These are phyloP conservation scores for Fundulus diaphanus DNA, from an alignment of 2,797 vertebrate species.

Conservation along the genomic window DNA sequence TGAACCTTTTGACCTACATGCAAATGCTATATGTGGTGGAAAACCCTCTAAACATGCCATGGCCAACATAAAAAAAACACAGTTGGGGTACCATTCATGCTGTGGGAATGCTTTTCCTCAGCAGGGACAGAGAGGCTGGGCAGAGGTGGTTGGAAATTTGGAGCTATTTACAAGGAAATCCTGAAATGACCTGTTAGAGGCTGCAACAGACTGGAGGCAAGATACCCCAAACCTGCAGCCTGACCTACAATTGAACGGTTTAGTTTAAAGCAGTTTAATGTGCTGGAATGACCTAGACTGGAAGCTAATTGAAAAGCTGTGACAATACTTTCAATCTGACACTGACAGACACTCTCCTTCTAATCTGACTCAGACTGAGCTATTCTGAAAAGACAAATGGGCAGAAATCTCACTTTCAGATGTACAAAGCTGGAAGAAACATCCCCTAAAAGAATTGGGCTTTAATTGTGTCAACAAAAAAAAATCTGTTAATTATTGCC, in stretches of 20 bases:
- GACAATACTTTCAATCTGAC: not conserved
- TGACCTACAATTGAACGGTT: not conserved
- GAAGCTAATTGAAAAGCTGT: not conserved
- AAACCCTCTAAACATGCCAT: too few species aligned
- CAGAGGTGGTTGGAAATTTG: too few species aligned
- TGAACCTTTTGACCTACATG: not conserved
- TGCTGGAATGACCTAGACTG: not conserved
- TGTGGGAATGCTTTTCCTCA: too few species aligned
- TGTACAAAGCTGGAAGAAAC: too few species aligned
- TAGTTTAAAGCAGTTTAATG: not conserved
- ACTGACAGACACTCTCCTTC: not conserved
- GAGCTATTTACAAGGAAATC: too few species aligned
- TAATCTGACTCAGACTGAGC: not conserved
- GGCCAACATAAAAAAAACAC: too few species aligned
- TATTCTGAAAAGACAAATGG: not conserved
- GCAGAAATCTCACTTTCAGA: not conserved
- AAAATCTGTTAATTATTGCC: not conserved
- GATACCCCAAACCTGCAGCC: too few species aligned
- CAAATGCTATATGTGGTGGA: too few species aligned
- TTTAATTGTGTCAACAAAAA: not conserved
- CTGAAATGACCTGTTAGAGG: too few species aligned
- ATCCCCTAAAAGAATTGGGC: not conserved
- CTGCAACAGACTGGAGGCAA: too few species aligned
- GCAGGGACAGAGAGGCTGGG: too few species aligned
- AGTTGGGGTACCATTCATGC: too few species aligned